Evolutionary conservation across 2,113 vertebrate species (phyloP).

Genomic region (Hippopotamus amphibius): DNA sequence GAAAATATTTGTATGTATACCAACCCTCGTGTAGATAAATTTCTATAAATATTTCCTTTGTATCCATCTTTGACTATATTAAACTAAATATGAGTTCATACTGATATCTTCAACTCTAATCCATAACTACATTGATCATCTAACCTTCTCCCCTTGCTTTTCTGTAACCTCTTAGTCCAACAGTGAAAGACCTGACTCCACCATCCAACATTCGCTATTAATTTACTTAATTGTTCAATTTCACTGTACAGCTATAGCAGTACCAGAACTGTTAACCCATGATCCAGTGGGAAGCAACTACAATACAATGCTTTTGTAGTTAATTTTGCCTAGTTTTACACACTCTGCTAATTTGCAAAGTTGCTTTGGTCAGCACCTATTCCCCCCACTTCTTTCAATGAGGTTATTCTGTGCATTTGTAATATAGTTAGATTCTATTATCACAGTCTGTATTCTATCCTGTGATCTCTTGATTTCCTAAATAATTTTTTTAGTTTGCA

Average conservation of each 20-base stretch:
- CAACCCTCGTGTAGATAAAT: not conserved
- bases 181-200: not conserved
- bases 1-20: not conserved
- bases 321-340: slow-evolving; percentile 29
- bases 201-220: not conserved
- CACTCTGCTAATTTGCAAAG: not conserved
- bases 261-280: not conserved
- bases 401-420: not conserved
- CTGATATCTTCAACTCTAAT: not conserved
- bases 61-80: not conserved
- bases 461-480: not conserved
- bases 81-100: not conserved
- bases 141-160: not conserved
- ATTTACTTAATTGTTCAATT: not conserved
- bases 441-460: not conserved
- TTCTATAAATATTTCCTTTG: not conserved
- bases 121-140: not conserved
- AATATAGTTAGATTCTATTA: not conserved
- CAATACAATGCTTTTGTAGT: not conserved
- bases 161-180: not conserved
- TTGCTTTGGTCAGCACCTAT: not conserved
- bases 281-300: not conserved
- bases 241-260: not conserved
- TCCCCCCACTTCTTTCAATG: not conserved
- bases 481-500: slow-evolving; percentile 17